Conservation (phyloP, 2,113 vertebrate genomes). For the Pycnonotus jocosus region DNA sequence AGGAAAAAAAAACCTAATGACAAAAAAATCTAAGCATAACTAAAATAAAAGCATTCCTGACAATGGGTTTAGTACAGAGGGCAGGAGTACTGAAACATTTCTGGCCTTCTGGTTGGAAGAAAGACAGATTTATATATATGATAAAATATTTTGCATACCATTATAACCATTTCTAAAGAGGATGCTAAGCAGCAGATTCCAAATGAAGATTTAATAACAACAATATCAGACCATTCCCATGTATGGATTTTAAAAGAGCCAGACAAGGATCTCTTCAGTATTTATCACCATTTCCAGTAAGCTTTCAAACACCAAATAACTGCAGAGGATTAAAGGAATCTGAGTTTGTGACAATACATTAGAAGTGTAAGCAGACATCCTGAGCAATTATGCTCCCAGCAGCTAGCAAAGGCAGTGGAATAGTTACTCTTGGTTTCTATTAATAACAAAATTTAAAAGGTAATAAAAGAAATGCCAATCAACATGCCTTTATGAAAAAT, state of each 20-base stretch:
- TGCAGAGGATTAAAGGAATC: neutral
- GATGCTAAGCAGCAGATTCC: slow-evolving; percentile 9
- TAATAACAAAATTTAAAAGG: neutral
- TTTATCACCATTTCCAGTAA: neutral
- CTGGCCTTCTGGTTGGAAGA: neutral
- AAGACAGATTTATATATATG: slow-evolving; percentile 21
- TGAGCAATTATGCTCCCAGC: neutral
- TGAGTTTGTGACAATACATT: neutral
- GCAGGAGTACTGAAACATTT: slow-evolving; percentile 22
- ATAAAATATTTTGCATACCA: slow-evolving; percentile 48
- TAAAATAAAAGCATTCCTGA: slow-evolving; percentile 6
- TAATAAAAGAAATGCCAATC: neutral
- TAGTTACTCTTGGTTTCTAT: neutral
- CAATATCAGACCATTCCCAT: neutral
- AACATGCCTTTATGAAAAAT: neutral
- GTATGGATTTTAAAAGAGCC: neutral
- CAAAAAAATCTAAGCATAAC: neutral
- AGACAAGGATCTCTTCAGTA: neutral
- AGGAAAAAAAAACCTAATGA: neutral
- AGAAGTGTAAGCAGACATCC: neutral
- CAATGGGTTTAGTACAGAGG: neutral
- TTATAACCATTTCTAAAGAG: neutral
- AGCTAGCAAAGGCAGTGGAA: neutral
- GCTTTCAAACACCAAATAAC: neutral
- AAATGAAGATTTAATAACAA: slow-evolving; percentile 3